Evolutionary conservation across 53 echinoderm and acorn worm genomes (phyloP).

Genomic region (Paelopatides confundens): DNA sequence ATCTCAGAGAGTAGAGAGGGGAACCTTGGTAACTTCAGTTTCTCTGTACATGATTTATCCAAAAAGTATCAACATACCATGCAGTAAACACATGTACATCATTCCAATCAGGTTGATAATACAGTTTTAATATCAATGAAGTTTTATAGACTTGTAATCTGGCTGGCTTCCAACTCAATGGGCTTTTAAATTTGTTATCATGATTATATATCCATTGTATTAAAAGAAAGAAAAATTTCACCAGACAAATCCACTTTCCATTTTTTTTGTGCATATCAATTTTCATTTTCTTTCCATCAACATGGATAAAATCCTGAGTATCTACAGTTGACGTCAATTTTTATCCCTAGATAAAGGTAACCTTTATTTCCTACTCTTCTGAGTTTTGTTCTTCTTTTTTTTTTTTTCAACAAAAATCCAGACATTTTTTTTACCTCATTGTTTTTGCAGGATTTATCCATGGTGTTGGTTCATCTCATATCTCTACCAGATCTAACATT

Average conservation of each 20-base stretch:
- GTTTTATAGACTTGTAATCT: no score
- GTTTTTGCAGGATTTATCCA: constrained; percentile 6
- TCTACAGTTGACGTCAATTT: constrained; percentile 17
- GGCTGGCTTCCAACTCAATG: no score
- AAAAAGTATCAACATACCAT: no score
- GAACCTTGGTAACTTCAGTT: no score
- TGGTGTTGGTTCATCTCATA: constrained; percentile 45
- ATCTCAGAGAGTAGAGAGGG: no score
- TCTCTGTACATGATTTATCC: no score
- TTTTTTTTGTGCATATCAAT: constrained; percentile 18
- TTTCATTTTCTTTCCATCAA: constrained; percentile 35
- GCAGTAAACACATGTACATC: no score
- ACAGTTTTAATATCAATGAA: no score
- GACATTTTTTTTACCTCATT: background rate
- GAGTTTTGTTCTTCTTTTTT: background rate
- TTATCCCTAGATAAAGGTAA: constrained; percentile 44
- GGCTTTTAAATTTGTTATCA: no score
- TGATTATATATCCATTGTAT: no score
- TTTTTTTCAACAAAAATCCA: background rate
- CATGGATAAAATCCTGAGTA: constrained; percentile 25
- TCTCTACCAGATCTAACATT: background rate
- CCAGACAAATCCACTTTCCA: background rate
- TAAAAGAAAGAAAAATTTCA: background rate
- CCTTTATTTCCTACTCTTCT: background rate
- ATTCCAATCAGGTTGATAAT: no score